Evolutionary conservation across 2,888 invertebrate species (phyloP), one percentile per base, ranked within the genome.

Genomic region (Polyommatus iphigenia): DNA sequence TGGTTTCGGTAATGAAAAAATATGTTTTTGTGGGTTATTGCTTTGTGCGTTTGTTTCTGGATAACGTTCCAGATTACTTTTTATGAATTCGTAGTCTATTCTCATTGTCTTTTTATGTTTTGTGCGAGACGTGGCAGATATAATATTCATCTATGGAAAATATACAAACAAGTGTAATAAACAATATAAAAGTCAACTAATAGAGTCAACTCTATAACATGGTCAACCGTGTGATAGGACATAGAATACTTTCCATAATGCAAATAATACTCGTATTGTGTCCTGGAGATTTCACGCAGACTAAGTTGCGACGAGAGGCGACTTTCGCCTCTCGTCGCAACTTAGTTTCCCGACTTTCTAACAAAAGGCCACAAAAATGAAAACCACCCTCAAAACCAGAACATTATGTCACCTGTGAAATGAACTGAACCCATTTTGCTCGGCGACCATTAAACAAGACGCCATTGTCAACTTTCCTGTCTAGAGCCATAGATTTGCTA

Each of bases 361-460:
- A 46, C 62, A 67, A 76, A 67, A 41, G 36, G n/a, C 24, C 41
- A 77, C 54, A 77, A 77, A 76, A 77, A 77, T 67, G 62, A 77
- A 46, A 67, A 77, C 67, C 29, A 41, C 62, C 76, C 62, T 62
- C 76, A 46, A 67, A 67, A 67, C 67, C 67, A 67, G 67, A 67
- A 67, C 67, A 67, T 67, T 29, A 67, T 32, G 67, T 77, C 76
- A 77, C 76, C 62, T 77, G 77, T 71, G 71, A 81, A 79, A 79
- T 80, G 81, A 73, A 67, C 83, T 50, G 80, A 76, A 76, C 85
- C 83, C 80, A 81, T 79, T 81, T 79, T 86, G 88, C 87, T 89
- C 91, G 88, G 84, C 88, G 87, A 91, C 89, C 89, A 90, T 91
- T 87, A 91, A 92, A 92, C 92, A 93, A 91, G 91, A 89, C 90